These are phyloP conservation scores for Heterochromis multidens DNA, from an alignment of 2,113 vertebrate species.

Conservation along the genomic window DNA sequence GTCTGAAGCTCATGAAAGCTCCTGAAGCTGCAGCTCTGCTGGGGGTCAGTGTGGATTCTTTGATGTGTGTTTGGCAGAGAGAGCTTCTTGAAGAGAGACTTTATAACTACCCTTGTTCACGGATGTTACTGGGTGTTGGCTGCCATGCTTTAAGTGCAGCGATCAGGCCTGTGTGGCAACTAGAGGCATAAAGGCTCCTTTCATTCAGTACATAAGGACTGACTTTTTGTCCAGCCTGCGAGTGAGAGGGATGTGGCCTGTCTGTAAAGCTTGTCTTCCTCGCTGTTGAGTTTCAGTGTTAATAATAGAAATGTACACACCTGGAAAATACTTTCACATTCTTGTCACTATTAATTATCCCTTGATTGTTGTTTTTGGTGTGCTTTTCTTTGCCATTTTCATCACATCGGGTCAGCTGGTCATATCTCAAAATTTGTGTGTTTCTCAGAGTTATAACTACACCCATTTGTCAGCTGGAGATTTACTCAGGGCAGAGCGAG, in stretches of 20 bases:
- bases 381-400: neutral
- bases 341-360: neutral
- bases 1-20: neutral
- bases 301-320: neutral
- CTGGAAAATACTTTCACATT: neutral
- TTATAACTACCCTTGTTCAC: neutral
- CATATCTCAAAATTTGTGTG: neutral
- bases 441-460: slow-evolving; percentile 86
- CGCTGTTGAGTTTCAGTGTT: neutral
- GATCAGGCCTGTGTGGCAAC: slow-evolving; percentile 14
- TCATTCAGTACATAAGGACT: slow-evolving; percentile 14
- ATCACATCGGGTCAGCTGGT: neutral
- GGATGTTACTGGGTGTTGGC: slow-evolving; percentile 36
- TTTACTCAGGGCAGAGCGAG: slow-evolving; percentile 89
- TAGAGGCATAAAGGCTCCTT: slow-evolving; percentile 28
- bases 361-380: neutral
- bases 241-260: neutral
- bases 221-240: neutral
- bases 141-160: neutral
- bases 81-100: neutral
- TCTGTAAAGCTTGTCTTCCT: neutral
- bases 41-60: neutral
- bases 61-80: neutral
- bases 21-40: neutral
- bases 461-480: slow-evolving; percentile 96